Evolutionary conservation across 2,113 vertebrate genomes (phyloP), one percentile per base, ranked within the genome.

Genomic region (Empidonax alnorum): DNA sequence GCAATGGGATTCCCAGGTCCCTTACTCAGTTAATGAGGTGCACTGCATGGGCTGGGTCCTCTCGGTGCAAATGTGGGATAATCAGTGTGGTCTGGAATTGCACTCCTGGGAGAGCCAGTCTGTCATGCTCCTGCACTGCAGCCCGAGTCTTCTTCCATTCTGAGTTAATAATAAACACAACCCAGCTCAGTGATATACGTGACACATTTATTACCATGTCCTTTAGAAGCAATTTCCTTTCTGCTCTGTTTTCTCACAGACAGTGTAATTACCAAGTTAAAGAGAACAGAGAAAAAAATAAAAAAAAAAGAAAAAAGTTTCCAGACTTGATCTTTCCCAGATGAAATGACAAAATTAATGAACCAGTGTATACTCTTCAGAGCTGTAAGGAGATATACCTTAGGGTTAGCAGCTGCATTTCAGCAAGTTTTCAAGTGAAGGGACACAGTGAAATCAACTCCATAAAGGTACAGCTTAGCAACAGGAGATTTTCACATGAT

Each of bases 151-250:
- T 91, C 89, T 95, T 81, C 85, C 50, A 3, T 83, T 90, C 85
- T n/a, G 8, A 87, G 75, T 89, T 96, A 75, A 95, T 93, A 89
- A 93, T 77, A 95, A 95, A 93, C 95, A 95, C 78, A 63, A 35
- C 66, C 90, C 74, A 77, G 74, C 72, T 78, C 71, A 75, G 61
- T 76, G 87, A 96, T 85, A 87, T 94, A 88, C 65, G 42, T 96
- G 93, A 93, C 95, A 52, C 63, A 4, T 96, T 97, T 96, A 95
- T 92, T 95, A 73, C 92, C 44, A 8, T 68, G 93, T 97, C 90
- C 96, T 97, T 90, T 94, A 85, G 76, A 84, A 94, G 62, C 89
- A 85, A 93, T 97, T 97, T 97, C 96, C 94, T 94, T 89, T 95
- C 93, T 66, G 82, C 94, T 94, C 78, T 96, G 79, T 94, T 96